Evolutionary conservation across 2,888 invertebrate species (phyloP).

Genomic region (Drosophila kambysellisi): DNA sequence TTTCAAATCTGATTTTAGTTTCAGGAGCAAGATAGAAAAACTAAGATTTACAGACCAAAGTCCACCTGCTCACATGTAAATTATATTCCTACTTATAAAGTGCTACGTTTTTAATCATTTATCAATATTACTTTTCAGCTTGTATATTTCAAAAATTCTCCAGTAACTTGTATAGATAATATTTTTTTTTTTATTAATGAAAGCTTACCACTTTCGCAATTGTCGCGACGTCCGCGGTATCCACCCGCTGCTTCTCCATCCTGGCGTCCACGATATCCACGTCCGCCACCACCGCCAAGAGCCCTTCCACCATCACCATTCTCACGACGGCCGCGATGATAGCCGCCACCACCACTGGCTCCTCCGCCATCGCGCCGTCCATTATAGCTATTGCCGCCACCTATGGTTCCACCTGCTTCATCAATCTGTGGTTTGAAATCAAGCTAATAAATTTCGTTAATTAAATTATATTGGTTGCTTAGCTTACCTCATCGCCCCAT

Average conservation of each 20-base stretch:
- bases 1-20: not conserved
- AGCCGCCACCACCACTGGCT: conserved; percentile 7
- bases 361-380: conserved; percentile 12
- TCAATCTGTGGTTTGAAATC: not conserved
- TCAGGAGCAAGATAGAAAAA: not conserved
- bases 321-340: conserved; percentile 21
- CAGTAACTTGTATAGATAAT: not conserved
- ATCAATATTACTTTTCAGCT: not conserved
- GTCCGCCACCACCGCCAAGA: not conserved
- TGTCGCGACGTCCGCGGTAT: not conserved
- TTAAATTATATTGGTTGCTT: not conserved
- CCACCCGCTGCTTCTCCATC: not conserved
- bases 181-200: not conserved
- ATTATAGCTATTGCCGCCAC: conserved; percentile 11
- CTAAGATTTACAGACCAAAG: not conserved
- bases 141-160: not conserved
- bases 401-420: conserved; percentile 24
- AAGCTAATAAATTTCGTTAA: conserved; percentile 2
- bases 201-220: conserved; percentile 12
- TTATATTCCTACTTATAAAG: not conserved
- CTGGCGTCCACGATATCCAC: not conserved
- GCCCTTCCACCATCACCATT: not conserved
- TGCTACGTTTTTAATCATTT: not conserved
- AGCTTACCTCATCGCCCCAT: conserved; percentile 65
- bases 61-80: not conserved